Percentiles rank a stretch among this genome's conserved stretches.
Conservation (phyloP, 2,888 invertebrate species). For the Scrobipalpa costella region DNA sequence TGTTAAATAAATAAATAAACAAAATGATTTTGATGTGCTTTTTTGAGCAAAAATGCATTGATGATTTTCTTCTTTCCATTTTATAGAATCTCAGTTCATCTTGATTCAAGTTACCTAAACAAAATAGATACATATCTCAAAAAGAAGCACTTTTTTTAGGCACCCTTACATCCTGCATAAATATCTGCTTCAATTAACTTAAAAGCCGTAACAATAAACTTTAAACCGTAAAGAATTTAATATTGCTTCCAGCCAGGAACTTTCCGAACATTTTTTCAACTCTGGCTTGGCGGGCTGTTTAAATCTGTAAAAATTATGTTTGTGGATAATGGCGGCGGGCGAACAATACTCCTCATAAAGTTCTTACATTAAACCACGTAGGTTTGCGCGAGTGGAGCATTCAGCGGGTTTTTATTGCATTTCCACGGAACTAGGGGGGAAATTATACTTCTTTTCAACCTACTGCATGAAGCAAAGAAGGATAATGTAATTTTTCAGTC, state of each 20-base stretch:
- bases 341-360: slow-evolving; percentile 21
- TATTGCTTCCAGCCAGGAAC: background rate
- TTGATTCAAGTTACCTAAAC: too few relatives aligned
- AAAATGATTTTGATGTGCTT: too few relatives aligned
- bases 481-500: too few relatives aligned
- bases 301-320: slow-evolving; percentile 19
- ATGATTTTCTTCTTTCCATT: too few relatives aligned
- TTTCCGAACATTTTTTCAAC: background rate
- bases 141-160: too few relatives aligned
- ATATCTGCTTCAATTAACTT: background rate
- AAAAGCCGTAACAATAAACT: background rate
- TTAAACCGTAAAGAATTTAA: background rate
- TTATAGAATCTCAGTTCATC: too few relatives aligned
- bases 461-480: background rate
- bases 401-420: slow-evolving; percentile 10
- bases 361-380: slow-evolving; percentile 13
- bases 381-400: slow-evolving; percentile 14
- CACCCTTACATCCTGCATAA: too few relatives aligned
- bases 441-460: slow-evolving; percentile 8
- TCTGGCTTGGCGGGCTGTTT: slow-evolving; percentile 28
- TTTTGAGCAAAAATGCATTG: too few relatives aligned
- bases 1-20: too few relatives aligned
- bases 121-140: too few relatives aligned
- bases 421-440: slow-evolving; percentile 10
- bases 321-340: background rate